These are phyloP conservation scores for Madoqua kirkii DNA, from an alignment of 2,113 vertebrate genomes.

Conservation along the genomic window DNA sequence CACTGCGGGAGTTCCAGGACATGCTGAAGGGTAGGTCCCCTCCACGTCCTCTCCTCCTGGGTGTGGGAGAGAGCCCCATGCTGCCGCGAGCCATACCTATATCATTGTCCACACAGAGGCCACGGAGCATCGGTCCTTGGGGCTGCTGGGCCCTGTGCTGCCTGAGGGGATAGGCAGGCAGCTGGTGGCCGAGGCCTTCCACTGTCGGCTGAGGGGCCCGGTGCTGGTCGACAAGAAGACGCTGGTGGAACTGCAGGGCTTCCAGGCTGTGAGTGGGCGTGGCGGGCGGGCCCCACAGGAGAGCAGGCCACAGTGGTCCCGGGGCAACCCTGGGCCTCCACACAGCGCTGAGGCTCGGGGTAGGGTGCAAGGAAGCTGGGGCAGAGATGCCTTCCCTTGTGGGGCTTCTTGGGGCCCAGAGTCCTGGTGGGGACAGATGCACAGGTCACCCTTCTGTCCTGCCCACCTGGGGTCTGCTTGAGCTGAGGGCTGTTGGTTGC, in stretches of 20 bases:
- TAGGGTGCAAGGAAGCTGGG: neutral
- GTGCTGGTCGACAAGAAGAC: slow-evolving; percentile 91
- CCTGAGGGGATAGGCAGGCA: slow-evolving; percentile 75
- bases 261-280: slow-evolving; percentile 88
- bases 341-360: accelerated
- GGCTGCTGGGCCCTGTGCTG: slow-evolving; percentile 73
- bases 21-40: slow-evolving; percentile 88
- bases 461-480: neutral
- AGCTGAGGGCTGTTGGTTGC: neutral
- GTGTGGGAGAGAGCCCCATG: neutral
- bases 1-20: slow-evolving; percentile 92
- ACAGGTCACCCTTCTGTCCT: neutral
- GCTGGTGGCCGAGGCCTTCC: slow-evolving; percentile 90
- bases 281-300: neutral
- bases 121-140: slow-evolving; percentile 82
- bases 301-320: neutral
- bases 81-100: neutral
- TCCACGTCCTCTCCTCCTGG: accelerated
- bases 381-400: neutral
- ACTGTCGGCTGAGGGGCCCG: slow-evolving; percentile 90
- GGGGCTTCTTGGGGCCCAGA: neutral
- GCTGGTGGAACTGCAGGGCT: slow-evolving; percentile 92
- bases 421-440: neutral
- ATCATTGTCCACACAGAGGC: slow-evolving; percentile 82
- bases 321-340: neutral